Conservation (phyloP, 37 sponge, comb jelly and placozoan species). For the Theonella swinhoei region DNA sequence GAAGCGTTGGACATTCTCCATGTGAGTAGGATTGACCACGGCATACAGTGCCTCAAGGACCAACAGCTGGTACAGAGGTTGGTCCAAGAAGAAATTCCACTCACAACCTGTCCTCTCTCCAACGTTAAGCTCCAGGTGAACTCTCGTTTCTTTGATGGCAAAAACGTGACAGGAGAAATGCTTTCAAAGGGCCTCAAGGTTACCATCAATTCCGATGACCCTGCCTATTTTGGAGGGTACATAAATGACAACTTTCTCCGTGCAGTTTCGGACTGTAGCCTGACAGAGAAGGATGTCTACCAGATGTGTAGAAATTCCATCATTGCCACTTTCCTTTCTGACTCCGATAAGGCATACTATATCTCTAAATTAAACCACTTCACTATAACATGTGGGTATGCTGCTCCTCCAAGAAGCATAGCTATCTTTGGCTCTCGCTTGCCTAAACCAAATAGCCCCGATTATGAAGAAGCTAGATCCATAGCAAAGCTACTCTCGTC, state of each 20-base stretch:
- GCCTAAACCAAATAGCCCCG: slow-evolving; percentile 32
- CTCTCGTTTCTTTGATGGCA: slow-evolving; percentile 40
- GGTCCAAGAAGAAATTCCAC: slow-evolving; percentile 37
- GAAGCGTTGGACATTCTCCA: slow-evolving; percentile 48
- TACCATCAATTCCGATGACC: slow-evolving; percentile 82
- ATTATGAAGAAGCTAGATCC: slow-evolving; percentile 51
- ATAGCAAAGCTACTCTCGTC: slow-evolving; percentile 53
- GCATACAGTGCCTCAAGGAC: slow-evolving; percentile 67
- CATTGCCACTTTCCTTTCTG: slow-evolving; percentile 59
- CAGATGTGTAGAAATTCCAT: slow-evolving; percentile 71
- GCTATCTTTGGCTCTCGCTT: slow-evolving; percentile 69
- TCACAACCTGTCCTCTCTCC: slow-evolving; percentile 74
- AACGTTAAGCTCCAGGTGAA: slow-evolving; percentile 64
- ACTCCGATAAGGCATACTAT: slow-evolving; percentile 47
- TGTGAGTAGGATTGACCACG: slow-evolving; percentile 63
- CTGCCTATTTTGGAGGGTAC: slow-evolving; percentile 87
- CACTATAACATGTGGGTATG: slow-evolving; percentile 50
- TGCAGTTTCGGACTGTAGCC: not conserved
- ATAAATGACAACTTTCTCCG: slow-evolving; percentile 67
- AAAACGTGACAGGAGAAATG: slow-evolving; percentile 36
- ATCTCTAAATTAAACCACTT: slow-evolving; percentile 38
- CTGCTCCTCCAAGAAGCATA: slow-evolving; percentile 54
- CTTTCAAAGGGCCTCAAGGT: slow-evolving; percentile 60
- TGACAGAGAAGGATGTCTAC: slow-evolving; percentile 58
- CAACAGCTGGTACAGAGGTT: slow-evolving; percentile 33